A percentile compares a stretch with the other conserved stretches of the same genome.
These are phyloP conservation scores for human (Homo sapiens) DNA, from an alignment of 2,113 vertebrate species.

Conservation along the genomic window DNA sequence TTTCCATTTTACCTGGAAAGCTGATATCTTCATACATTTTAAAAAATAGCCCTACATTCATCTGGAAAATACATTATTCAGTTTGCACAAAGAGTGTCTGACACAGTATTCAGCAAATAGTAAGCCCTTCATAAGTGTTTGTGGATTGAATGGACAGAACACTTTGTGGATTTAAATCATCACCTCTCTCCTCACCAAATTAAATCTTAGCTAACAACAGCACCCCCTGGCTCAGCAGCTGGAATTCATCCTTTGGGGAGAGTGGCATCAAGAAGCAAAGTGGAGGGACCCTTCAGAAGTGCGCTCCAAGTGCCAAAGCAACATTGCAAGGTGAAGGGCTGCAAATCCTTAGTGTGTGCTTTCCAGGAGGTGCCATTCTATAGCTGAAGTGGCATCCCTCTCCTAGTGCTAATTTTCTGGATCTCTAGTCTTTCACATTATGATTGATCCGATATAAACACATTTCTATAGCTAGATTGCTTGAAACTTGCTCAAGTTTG, in stretches of 20 bases:
- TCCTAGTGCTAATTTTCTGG: conserved; percentile 46
- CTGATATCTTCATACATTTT: neutral
- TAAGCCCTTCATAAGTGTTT: neutral
- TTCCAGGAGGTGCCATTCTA: neutral
- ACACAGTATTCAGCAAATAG: fast-evolving
- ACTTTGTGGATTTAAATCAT: neutral
- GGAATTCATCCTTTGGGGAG: neutral
- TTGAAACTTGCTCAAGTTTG: conserved; percentile 73
- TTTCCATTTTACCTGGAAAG: neutral
- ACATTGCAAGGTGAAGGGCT: fast-evolving
- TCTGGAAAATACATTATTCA: neutral
- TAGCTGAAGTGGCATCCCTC: fast-evolving
- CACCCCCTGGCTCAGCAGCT: fast-evolving
- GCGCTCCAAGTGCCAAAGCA: fast-evolving
- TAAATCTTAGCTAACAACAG: neutral
- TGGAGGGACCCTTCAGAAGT: fast-evolving
- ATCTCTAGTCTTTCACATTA: conserved; percentile 46
- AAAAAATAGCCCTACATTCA: neutral
- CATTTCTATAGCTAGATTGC: conserved; percentile 69
- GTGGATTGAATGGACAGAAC: too few species aligned
- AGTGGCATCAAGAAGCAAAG: neutral
- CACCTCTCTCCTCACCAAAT: neutral
- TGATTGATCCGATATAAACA: conserved; percentile 59
- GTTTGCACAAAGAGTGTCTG: fast-evolving
- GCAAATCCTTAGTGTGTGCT: neutral